phyloP scores from a whole-genome alignment of 2,888 invertebrate genomes.

The Campoplex capitator region DNA sequence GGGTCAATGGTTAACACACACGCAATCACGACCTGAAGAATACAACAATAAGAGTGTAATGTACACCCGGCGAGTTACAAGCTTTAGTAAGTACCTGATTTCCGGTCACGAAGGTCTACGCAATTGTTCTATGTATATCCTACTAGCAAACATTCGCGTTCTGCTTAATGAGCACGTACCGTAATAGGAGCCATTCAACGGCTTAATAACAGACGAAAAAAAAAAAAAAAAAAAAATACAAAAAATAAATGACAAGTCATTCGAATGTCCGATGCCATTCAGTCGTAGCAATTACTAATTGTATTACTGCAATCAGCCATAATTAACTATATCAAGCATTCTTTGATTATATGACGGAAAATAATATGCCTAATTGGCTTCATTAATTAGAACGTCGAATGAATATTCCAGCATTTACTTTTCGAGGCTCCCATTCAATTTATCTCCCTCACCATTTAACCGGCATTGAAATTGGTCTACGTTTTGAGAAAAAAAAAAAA shows the following conservation, averaged over 20 bases:
- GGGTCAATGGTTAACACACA: slow-evolving; percentile 23
- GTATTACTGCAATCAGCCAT: background rate
- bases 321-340: background rate
- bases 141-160: background rate
- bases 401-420: background rate
- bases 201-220: slow-evolving; percentile 19
- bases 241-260: background rate
- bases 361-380: background rate
- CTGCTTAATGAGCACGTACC: slow-evolving; percentile 6
- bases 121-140: slow-evolving; percentile 22
- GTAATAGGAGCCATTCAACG: slow-evolving; percentile 3
- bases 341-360: background rate
- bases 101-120: slow-evolving; percentile 66
- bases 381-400: background rate
- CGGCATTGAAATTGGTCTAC: background rate
- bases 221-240: no score
- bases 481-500: background rate
- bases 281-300: slow-evolving; percentile 11
- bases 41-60: slow-evolving; percentile 49
- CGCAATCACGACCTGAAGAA: slow-evolving; percentile 45
- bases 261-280: background rate
- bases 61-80: slow-evolving; percentile 54
- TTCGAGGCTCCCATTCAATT: background rate
- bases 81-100: slow-evolving; percentile 56
- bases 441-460: background rate